Base-by-base conservation (phyloP, 2,888 invertebrate species). In the Iselma pallidipennis region DNA sequence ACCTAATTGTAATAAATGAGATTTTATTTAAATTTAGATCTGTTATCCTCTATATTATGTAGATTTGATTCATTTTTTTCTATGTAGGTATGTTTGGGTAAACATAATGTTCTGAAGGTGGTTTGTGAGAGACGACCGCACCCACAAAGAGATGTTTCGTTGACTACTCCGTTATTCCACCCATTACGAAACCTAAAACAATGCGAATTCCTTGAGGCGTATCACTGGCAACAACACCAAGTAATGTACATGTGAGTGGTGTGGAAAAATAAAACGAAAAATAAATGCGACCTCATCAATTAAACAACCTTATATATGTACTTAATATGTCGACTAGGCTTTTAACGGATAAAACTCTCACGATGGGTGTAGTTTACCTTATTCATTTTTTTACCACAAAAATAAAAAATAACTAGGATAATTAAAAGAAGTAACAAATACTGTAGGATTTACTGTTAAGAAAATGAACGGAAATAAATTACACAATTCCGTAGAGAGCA, bases 151-250 rank as follows among this genome's bases (percentile, higher is more conserved):
- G 50, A 1, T 29, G 7, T 50, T 26, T n/a, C 5, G 16, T 50
- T 16, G 26, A n/a, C n/a, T 28, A 29, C 26, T 28, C 14, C 28
- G 23, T 50, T 50, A 28, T 25, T 50, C 26, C 28, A 29, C 10
- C n/a, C 25, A n/a, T 25, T n/a, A 29, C 9, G 7, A 9, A 16
- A 37, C 9, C 4, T 29, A 26, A 29, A 50, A 50, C 50, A 50
- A 50, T 50, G 50, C n/a, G 16, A 50, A 50, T 50, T 50, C 50
- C 50, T 50, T 25, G 25, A 23, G 50, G 50, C 50, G 2, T 9
- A 26, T 12, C 26, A 25, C 50, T 16, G 28, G 10, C 10, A 50
- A 50, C 26, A 50, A n/a, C 50, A 25, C 23, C 28, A 14, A 14
- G 3, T 31, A n/a, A n/a, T n/a, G n/a, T n/a, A n/a, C n/a, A 12